Percentiles rank a stretch among this genome's conserved stretches.
These are phyloP conservation scores for Argentina silus DNA, from an alignment of 2,797 vertebrate species.

Conservation along the genomic window DNA sequence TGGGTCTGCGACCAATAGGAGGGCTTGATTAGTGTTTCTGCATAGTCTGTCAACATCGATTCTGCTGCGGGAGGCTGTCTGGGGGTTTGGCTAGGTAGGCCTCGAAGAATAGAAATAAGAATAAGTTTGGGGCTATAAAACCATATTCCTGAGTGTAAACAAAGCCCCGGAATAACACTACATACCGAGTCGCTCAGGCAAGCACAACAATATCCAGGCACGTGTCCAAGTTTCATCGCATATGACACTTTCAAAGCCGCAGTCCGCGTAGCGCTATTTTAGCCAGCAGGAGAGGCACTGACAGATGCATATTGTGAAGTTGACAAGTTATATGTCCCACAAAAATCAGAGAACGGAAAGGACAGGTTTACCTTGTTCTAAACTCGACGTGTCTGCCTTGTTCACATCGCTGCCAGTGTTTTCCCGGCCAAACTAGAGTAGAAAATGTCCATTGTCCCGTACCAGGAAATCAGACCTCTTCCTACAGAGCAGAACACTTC, in stretches of 20 bases:
- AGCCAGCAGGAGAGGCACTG: slow-evolving; percentile 51
- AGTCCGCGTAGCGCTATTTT: slow-evolving; percentile 56
- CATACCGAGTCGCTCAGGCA: not conserved
- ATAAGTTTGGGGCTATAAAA: slow-evolving; percentile 72
- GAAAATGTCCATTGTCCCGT: slow-evolving; percentile 65
- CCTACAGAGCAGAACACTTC: slow-evolving; percentile 55
- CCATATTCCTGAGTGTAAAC: slow-evolving; percentile 8
- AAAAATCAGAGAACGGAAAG: not conserved
- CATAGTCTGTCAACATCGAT: slow-evolving; percentile 49
- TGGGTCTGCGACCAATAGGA: slow-evolving; percentile 38
- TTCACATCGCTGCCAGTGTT: slow-evolving; percentile 58
- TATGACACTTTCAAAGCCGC: slow-evolving; percentile 30
- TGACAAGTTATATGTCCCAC: slow-evolving; percentile 49
- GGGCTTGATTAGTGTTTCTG: slow-evolving; percentile 43
- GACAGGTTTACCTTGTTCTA: slow-evolving; percentile 67
- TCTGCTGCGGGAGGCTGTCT: slow-evolving; percentile 56
- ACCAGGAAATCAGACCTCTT: slow-evolving; percentile 78
- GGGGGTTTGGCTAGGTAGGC: slow-evolving; percentile 73
- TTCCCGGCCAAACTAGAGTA: slow-evolving; percentile 40
- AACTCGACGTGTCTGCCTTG: slow-evolving; percentile 44
- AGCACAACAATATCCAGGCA: not conserved
- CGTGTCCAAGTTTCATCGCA: not conserved
- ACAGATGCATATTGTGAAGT: slow-evolving; percentile 50
- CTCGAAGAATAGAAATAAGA: slow-evolving; percentile 73
- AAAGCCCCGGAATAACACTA: not conserved